Conservation (phyloP, 2,113 vertebrate genomes). For the Lepidothrix coronata region DNA sequence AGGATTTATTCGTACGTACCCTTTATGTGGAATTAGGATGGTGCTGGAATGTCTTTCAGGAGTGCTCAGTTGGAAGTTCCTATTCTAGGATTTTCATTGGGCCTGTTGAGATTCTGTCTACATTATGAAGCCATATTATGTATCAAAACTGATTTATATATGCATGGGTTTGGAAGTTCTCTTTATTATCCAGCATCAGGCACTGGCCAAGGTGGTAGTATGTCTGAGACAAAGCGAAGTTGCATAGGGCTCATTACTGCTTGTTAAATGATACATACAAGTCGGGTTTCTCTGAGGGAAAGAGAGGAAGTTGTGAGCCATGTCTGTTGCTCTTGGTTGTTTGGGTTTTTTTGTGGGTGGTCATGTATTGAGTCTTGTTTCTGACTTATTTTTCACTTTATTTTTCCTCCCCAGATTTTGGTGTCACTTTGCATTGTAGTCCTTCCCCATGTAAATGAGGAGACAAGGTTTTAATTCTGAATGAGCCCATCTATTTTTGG, state of each 20-base stretch:
- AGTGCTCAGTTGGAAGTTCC: not conserved
- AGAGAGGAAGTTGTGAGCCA: not conserved
- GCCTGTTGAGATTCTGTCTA: not conserved
- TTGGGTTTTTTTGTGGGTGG: not conserved
- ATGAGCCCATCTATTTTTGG: not conserved
- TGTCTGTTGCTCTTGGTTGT: not conserved
- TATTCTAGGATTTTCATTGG: not conserved
- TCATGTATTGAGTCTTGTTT: not conserved
- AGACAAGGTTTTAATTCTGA: not conserved
- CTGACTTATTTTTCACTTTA: not conserved
- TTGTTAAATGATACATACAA: accelerated
- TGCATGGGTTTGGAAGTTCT: not conserved
- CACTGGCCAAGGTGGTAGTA: not conserved
- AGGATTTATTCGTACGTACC: not conserved
- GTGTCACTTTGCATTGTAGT: not conserved
- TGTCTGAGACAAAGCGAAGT: not conserved
- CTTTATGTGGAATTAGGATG: not conserved
- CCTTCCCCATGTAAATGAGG: not conserved
- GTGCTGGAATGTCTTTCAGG: not conserved
- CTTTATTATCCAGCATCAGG: not conserved
- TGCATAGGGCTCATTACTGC: not conserved
- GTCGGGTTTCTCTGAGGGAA: not conserved
- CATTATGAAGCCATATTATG: not conserved
- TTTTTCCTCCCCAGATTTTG: not conserved
- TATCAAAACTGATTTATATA: not conserved